A percentile compares a stretch with the other conserved stretches of the same genome.
Evolutionary conservation across 92 coral and sea anemone species (phyloP).

Genomic region (Muricea muricata): DNA sequence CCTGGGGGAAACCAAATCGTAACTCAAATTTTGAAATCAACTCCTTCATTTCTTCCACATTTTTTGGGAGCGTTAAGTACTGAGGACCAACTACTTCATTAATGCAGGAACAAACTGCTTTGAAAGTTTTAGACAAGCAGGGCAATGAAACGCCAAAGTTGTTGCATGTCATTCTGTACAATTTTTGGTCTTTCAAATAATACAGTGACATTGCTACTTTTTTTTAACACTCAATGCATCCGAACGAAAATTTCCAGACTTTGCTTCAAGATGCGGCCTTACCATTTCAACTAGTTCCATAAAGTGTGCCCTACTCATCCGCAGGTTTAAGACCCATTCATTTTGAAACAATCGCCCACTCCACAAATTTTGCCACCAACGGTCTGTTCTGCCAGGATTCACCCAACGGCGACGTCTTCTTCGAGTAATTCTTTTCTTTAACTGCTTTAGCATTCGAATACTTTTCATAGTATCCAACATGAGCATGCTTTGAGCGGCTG

Average conservation of each 20-base stretch:
- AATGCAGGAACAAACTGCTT: constrained; percentile 53
- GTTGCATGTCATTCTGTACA: constrained; percentile 63
- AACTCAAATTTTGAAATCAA: no score
- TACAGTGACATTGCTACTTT: no score
- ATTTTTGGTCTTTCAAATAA: constrained; percentile 55
- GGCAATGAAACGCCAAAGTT: constrained; percentile 56
- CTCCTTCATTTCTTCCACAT: constrained; percentile 59
- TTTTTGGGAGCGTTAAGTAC: constrained; percentile 57
- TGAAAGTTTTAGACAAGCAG: constrained; percentile 50
- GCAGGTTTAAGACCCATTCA: background rate
- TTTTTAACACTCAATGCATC: no score
- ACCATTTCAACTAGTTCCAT: constrained; percentile 4
- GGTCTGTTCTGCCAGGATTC: background rate
- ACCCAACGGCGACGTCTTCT: constrained; percentile 11
- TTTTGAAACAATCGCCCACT: background rate
- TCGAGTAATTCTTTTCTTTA: background rate
- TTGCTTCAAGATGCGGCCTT: background rate
- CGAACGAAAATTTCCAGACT: background rate
- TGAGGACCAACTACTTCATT: constrained; percentile 55
- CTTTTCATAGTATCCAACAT: constrained; percentile 16
- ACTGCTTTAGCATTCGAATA: background rate
- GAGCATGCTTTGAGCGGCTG: background rate
- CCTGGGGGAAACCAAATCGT: no score
- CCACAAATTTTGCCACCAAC: no score
- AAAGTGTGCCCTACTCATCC: background rate